Evolutionary conservation across 2,113 vertebrate genomes (phyloP).

Genomic region (Trichomycterus rosablanca): DNA sequence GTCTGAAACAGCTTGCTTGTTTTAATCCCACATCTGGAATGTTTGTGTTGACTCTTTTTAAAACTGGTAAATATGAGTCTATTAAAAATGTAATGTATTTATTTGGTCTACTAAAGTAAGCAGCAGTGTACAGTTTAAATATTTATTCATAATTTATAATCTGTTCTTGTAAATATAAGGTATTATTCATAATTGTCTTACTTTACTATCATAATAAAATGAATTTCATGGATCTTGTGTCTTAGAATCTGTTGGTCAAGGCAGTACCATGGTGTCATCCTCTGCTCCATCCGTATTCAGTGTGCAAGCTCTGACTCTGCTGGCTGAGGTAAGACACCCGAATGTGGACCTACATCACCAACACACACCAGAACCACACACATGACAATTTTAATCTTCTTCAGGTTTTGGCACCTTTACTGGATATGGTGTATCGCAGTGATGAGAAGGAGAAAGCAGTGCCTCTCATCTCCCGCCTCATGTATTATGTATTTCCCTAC

Average conservation of each 20-base stretch:
- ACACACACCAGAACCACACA: neutral
- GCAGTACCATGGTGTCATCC: constrained; percentile 86
- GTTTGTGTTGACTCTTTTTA: too few relatives aligned
- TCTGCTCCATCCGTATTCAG: constrained; percentile 92
- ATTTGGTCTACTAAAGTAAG: too few relatives aligned
- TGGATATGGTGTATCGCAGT: constrained; percentile 95
- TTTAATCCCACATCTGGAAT: too few relatives aligned
- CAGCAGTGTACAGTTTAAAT: too few relatives aligned
- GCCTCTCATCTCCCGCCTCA: constrained; percentile 87
- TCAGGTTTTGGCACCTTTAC: constrained; percentile 85
- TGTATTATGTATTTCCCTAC: constrained; percentile 95
- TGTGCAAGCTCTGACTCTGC: constrained; percentile 88
- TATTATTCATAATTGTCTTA: too few relatives aligned
- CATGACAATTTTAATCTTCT: constrained; percentile 1
- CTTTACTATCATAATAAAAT: too few relatives aligned
- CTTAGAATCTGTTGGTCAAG: constrained; percentile 69
- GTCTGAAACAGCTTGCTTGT: too few relatives aligned
- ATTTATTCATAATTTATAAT: neutral
- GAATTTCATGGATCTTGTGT: neutral
- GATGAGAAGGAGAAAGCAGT: constrained; percentile 96
- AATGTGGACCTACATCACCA: neutral
- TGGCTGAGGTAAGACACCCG: constrained; percentile 79
- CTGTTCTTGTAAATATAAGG: neutral
- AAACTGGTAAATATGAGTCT: too few relatives aligned
- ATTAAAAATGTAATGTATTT: too few relatives aligned